phyloP scores from a whole-genome alignment of 2,113 vertebrate genomes.

The Peromyscus polionotus region DNA sequence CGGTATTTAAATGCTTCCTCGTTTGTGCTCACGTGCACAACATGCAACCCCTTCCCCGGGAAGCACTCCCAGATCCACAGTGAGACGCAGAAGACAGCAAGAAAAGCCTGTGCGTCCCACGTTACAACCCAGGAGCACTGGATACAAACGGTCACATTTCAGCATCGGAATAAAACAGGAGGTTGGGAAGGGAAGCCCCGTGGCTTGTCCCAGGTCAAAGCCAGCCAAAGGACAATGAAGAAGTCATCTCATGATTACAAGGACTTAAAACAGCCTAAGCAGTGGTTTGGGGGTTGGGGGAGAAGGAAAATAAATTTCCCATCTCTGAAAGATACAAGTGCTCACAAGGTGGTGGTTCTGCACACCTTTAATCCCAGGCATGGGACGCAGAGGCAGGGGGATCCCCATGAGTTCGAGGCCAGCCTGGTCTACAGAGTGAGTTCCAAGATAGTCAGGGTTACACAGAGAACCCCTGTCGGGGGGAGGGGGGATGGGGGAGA shows the following conservation, averaged over 20 bases:
- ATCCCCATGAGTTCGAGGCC: not conserved
- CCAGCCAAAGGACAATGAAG: not conserved
- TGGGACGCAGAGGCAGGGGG: not conserved
- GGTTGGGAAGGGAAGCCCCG: not conserved
- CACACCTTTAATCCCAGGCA: not conserved
- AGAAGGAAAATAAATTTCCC: not conserved
- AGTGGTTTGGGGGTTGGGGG: not conserved
- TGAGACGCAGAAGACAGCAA: not conserved
- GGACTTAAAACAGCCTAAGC: not conserved
- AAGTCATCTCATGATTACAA: not conserved
- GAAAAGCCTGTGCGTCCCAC: not conserved
- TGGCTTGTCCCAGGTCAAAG: not conserved
- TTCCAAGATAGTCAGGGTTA: not conserved
- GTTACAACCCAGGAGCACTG: not conserved
- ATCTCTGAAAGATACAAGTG: not conserved
- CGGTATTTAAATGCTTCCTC: conserved; percentile 67
- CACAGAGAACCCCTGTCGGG: not conserved
- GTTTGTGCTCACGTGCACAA: not conserved
- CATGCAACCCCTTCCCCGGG: not conserved
- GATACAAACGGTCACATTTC: not conserved
- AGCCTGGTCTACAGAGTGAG: not conserved
- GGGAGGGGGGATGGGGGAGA: not conserved
- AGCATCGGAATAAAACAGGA: not conserved
- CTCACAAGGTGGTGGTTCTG: not conserved
- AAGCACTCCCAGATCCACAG: not conserved